Conservation (phyloP, 2,888 invertebrate species). For the Perizoma affinitatum region DNA sequence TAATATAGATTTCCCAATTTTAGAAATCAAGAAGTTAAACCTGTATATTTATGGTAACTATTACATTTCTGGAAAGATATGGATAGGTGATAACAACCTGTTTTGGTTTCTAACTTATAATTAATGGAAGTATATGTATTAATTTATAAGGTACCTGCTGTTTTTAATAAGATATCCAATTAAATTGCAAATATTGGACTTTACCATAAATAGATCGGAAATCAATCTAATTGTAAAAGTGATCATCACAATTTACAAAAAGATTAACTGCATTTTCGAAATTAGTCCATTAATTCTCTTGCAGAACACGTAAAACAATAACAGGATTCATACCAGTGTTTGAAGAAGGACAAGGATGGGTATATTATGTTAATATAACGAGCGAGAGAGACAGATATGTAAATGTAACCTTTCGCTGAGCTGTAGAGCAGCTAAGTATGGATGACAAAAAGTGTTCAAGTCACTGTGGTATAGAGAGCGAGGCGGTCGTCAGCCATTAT, state of each 20-base stretch:
- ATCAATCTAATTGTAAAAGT: background rate
- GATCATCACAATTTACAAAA: slow-evolving; percentile 27
- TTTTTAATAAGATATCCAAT: too few relatives aligned
- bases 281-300: slow-evolving; percentile 62
- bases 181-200: too few relatives aligned
- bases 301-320: slow-evolving; percentile 75
- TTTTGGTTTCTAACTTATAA: too few relatives aligned
- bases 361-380: slow-evolving; percentile 45
- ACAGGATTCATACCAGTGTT: slow-evolving; percentile 68
- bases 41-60: too few relatives aligned
- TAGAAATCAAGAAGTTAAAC: too few relatives aligned
- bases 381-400: slow-evolving; percentile 56
- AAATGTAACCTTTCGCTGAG: slow-evolving; percentile 76
- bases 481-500: slow-evolving; percentile 65
- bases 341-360: slow-evolving; percentile 48
- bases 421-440: slow-evolving; percentile 68
- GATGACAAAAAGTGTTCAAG: slow-evolving; percentile 75
- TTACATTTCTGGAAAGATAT: too few relatives aligned
- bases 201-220: too few relatives aligned
- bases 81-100: too few relatives aligned
- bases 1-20: too few relatives aligned
- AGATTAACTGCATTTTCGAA: slow-evolving; percentile 47
- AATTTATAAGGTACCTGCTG: too few relatives aligned
- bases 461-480: slow-evolving; percentile 75
- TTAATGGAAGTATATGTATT: too few relatives aligned